Percentiles rank a stretch among this genome's conserved stretches.
These are phyloP conservation scores for Phallusia fumigata DNA, from an alignment of 23 tunicate genomes.

Conservation along the genomic window DNA sequence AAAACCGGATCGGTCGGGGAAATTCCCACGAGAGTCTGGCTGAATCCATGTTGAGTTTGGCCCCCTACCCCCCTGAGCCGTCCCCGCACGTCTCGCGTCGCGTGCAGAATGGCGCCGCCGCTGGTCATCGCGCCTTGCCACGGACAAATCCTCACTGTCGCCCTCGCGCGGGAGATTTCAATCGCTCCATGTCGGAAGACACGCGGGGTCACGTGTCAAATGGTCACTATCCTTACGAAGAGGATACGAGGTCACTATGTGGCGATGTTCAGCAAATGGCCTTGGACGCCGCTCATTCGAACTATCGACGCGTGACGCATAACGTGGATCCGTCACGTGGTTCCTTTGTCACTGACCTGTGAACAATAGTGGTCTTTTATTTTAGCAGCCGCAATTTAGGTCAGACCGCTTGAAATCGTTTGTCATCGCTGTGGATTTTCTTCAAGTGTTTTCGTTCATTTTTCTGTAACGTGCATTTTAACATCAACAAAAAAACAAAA, in stretches of 20 bases:
- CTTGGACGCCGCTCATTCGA: not conserved
- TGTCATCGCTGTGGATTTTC: conserved; percentile 11
- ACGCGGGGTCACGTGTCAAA: conserved; percentile 8
- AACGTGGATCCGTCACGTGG: conserved; percentile 11
- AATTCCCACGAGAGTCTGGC: conserved; percentile 49
- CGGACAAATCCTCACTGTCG: conserved; percentile 58
- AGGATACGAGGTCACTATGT: conserved; percentile 18
- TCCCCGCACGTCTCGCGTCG: not conserved
- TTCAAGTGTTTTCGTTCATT: not conserved
- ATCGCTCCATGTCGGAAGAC: conserved; percentile 46
- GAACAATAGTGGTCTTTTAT: not conserved
- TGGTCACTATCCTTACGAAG: conserved; percentile 3
- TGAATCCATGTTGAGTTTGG: conserved; percentile 37
- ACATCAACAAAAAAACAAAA: not conserved
- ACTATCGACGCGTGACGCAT: conserved; percentile 7
- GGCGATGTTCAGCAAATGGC: conserved; percentile 15
- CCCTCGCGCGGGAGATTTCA: conserved; percentile 40
- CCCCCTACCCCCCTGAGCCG: conserved; percentile 18
- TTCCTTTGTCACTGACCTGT: conserved; percentile 26
- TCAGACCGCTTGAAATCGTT: not conserved
- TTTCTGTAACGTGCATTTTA: not conserved
- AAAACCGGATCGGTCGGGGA: conserved; percentile 18
- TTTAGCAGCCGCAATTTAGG: not conserved
- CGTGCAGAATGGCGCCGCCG: not conserved
- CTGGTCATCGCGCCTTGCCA: conserved; percentile 28